Base-by-base conservation (phyloP, 2,888 invertebrate genomes). In the Acleris laterana region DNA sequence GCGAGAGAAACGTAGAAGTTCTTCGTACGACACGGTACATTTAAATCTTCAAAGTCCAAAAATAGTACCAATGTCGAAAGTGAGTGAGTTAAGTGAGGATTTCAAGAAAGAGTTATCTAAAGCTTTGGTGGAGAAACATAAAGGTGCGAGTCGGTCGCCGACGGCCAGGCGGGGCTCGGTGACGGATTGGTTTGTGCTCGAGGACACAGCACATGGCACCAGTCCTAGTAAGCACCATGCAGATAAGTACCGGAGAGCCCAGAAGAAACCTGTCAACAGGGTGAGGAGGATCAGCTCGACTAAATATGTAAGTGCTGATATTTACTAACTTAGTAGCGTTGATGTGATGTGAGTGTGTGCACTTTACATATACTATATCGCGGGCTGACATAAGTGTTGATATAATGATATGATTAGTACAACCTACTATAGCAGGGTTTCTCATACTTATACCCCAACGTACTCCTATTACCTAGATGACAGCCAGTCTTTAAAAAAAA, bases 271-370 rank as follows among this genome's bases (percentile, higher is more conserved):
- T 1, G 70, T 80, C 56, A 87, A 90, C 69, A 75, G 90, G 28
- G 90, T 93, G 5, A 75, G 93, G 16, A 79, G 93, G 71, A 90
- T 90, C 72, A 93, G 93, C 78, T 93, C 93, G 6, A 93, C 93
- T 0, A 93, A 93, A 93, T 93, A 91, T 72, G 93, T 93, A 74
- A 93, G 93, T 92, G 66, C 19, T 57, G 49, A 46, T 25, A 7
- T 57, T 57, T 20, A 11, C 11, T 4, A 20, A 17, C 46, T 16
- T 46, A n/a, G 46, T 44, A n/a, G 11, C 16, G 16, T 3, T 42
- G 13, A 16, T 9, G 32, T 32, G 9, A 9, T 9, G 9, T 3
- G 0, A 32, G 17, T 46, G 16, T n/a, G n/a, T 49, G 17, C n/a
- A 17, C 17, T 7, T 25, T 2, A n/a, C n/a, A n/a, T n/a, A n/a